A percentile compares a stretch with the other conserved stretches of the same genome.
phyloP scores from a whole-genome alignment of 2,797 vertebrate genomes.

The Notolepis coatsorum region DNA sequence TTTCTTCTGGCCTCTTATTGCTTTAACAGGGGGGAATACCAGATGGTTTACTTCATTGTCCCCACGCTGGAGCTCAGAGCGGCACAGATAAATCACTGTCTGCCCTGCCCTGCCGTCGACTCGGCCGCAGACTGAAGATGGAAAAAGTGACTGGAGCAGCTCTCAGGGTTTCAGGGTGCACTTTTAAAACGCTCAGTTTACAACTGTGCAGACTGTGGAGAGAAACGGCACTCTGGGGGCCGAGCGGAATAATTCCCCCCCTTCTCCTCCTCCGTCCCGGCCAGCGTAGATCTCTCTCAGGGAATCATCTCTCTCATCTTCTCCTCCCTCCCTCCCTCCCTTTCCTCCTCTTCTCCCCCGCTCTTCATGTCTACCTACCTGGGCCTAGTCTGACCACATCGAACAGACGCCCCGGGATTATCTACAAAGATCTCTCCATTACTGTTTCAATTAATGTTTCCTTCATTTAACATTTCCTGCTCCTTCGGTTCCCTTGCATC shows the following conservation, averaged over 20 bases:
- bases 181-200: slow-evolving; percentile 59
- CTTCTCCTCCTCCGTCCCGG: no score
- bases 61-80: slow-evolving; percentile 61
- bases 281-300: neutral
- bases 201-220: slow-evolving; percentile 36
- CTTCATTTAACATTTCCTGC: no score
- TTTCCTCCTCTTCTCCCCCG: neutral
- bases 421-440: no score
- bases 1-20: slow-evolving; percentile 56
- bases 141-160: slow-evolving; percentile 82
- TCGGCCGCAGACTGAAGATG: slow-evolving; percentile 66
- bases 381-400: no score
- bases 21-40: slow-evolving; percentile 75
- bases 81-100: slow-evolving; percentile 74
- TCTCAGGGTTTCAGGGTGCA: slow-evolving; percentile 62
- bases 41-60: slow-evolving; percentile 81
- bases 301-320: neutral
- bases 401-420: no score
- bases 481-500: neutral
- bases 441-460: no score
- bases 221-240: slow-evolving; percentile 32
- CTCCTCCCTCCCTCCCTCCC: neutral
- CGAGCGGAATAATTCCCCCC: no score
- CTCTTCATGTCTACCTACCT: neutral
- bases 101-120: slow-evolving; percentile 15